A percentile compares a stretch with the other conserved stretches of the same genome.
Evolutionary conservation across 2,888 invertebrate species (phyloP).

Genomic region (Esperia sulphurella): DNA sequence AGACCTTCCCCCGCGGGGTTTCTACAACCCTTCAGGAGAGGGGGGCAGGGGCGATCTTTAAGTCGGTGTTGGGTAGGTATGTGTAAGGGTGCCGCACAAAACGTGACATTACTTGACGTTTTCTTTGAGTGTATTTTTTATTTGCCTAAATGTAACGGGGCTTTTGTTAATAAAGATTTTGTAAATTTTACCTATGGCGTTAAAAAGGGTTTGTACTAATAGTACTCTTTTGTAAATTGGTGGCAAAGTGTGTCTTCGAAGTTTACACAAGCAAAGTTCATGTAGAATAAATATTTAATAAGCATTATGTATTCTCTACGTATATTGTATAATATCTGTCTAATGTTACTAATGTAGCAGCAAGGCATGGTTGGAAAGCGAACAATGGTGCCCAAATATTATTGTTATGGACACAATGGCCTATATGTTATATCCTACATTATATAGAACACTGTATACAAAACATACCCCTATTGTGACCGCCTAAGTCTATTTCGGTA

Average conservation of each 20-base stretch:
- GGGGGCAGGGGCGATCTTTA: not conserved
- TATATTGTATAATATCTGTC: not conserved
- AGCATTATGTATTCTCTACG: not conserved
- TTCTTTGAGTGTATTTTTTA: slow-evolving; percentile 30
- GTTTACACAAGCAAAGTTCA: no score
- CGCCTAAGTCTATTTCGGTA: not conserved
- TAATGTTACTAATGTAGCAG: slow-evolving; percentile 1
- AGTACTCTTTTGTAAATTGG: no score
- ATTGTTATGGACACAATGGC: slow-evolving; percentile 40
- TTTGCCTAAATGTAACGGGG: slow-evolving; percentile 1
- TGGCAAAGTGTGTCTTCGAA: no score
- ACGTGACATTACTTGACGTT: slow-evolving; percentile 39
- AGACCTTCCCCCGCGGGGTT: not conserved
- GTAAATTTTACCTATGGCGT: not conserved
- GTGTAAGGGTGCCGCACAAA: slow-evolving; percentile 24
- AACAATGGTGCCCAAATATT: slow-evolving; percentile 43
- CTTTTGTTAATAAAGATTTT: not conserved
- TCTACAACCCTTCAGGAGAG: not conserved
- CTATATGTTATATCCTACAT: slow-evolving; percentile 1
- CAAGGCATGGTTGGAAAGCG: slow-evolving; percentile 15
- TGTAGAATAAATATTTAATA: no score
- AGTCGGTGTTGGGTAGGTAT: not conserved
- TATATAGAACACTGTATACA: not conserved
- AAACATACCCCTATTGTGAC: not conserved
- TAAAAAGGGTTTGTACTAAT: not conserved